phyloP scores from a whole-genome alignment of 2,888 invertebrate genomes.

The Sceliomorpha sp. region DNA sequence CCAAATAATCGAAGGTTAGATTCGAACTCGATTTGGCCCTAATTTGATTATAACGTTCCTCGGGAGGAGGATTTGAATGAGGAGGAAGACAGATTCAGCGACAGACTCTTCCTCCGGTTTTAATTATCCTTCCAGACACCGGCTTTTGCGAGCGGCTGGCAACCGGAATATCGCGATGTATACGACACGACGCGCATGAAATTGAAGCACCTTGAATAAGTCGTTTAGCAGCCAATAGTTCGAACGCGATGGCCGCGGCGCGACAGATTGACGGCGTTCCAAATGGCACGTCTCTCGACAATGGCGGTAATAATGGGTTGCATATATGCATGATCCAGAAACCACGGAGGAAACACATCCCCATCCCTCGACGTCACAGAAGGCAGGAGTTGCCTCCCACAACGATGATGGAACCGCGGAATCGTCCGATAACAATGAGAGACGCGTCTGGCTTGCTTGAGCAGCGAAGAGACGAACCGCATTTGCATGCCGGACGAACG shows the following conservation, averaged over 20 bases:
- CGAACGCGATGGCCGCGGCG: slow-evolving; percentile 20
- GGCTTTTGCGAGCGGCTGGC: no score
- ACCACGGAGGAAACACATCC: slow-evolving; percentile 35
- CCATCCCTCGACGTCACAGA: slow-evolving; percentile 14
- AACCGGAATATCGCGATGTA: neutral
- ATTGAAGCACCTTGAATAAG: slow-evolving; percentile 23
- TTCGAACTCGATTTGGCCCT: no score
- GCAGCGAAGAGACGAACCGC: slow-evolving; percentile 4
- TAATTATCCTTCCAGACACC: no score
- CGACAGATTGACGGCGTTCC: slow-evolving; percentile 35
- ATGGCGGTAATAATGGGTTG: slow-evolving; percentile 33
- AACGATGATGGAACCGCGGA: slow-evolving; percentile 33
- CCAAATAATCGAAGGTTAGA: no score
- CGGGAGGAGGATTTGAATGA: no score
- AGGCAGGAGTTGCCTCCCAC: slow-evolving; percentile 17
- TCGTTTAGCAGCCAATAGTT: slow-evolving; percentile 49
- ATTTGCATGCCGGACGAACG: slow-evolving; percentile 31
- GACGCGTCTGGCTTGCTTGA: slow-evolving; percentile 34
- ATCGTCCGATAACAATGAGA: slow-evolving; percentile 40
- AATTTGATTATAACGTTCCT: no score
- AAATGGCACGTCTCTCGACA: slow-evolving; percentile 45
- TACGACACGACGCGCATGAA: slow-evolving; percentile 15
- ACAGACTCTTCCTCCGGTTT: no score
- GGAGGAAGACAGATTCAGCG: no score
- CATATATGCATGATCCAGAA: slow-evolving; percentile 46